Evolutionary conservation across 2,888 invertebrate species (phyloP), one percentile per base, ranked within the genome.

Genomic region (Platerodrilus igneus): DNA sequence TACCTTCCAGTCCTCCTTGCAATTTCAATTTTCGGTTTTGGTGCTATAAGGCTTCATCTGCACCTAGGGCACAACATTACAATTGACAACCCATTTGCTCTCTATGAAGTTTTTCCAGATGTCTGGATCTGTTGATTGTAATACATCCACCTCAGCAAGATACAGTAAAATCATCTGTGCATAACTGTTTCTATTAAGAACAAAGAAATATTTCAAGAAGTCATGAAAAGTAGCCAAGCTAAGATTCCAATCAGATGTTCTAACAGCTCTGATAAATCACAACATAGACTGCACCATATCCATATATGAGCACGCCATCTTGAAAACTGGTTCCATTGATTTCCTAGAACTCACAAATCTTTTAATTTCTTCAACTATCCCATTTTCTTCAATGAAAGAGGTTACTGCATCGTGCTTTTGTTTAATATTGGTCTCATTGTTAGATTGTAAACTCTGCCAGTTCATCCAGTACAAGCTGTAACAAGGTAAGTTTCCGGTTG

Each of bases 1-100:
- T 27, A 27, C 13, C 27, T 27, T 13, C 27, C 27, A 27, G 4
- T 23, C 23, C 23, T 5, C 23, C 23, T 23, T 23, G 23, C n/a
- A 23, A 11, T 14, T 27, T 27, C 10, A 27, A 27, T 27, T 13
- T 27, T 27, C 27, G 27, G 27, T 27, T 27, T 27, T 9, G 27
- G 27, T 14, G 27, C 27, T 11, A 3, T 14, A 27, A 27, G 27
- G 27, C 27, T 27, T n/a, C 27, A 27, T 27, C 14, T 27, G 14
- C 27, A 27, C 27, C 27, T 27, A 27, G 27, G 27, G 27, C n/a
- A 27, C 27, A 11, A 8, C 10, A 27, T 27, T 27, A 27, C 27
- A 15, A 27, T 27, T 27, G 27, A 27, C 27, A 27, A 27, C 27
- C 27, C 27, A 27, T 27, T 27, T 27, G 11, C 27, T 15, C 14